phyloP scores from a whole-genome alignment of 92 coral and sea anemone genomes.

The Virgularia gustaviana region DNA sequence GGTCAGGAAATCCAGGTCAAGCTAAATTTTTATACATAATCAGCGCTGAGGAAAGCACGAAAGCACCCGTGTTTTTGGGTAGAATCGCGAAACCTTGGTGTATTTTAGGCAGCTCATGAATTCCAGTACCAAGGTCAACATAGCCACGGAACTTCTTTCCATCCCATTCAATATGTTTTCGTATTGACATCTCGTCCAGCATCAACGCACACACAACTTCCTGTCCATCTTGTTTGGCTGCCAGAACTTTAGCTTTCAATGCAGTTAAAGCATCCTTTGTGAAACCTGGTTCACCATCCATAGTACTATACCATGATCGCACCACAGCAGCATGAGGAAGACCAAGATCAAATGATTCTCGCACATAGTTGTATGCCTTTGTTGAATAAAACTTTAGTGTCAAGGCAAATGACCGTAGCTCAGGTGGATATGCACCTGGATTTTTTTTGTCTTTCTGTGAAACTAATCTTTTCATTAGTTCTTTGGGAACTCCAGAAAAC shows the following conservation, averaged over 20 bases:
- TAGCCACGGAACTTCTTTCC: too few relatives aligned
- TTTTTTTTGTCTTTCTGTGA: constrained; percentile 30
- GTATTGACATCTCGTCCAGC: constrained; percentile 20
- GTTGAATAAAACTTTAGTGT: constrained; percentile 36
- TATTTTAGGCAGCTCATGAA: constrained; percentile 10
- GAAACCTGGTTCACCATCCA: constrained; percentile 22
- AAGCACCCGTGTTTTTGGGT: too few relatives aligned
- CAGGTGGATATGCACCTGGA: constrained; percentile 27
- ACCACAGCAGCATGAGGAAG: background rate
- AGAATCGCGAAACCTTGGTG: constrained; percentile 1
- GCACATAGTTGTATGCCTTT: constrained; percentile 33
- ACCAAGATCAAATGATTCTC: constrained; percentile 16
- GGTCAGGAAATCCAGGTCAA: too few relatives aligned
- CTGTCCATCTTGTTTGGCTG: constrained; percentile 10
- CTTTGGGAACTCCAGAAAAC: constrained; percentile 38
- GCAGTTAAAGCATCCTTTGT: constrained; percentile 33
- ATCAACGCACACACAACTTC: constrained; percentile 5
- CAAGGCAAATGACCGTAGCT: constrained; percentile 19
- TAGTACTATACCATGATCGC: background rate
- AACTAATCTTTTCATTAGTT: constrained; percentile 29
- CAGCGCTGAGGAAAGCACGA: too few relatives aligned
- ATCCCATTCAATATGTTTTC: too few relatives aligned
- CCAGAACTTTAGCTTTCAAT: constrained; percentile 31
- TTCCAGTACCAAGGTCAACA: too few relatives aligned
- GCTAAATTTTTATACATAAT: too few relatives aligned